Evolutionary conservation across 2,888 invertebrate genomes (phyloP).

Genomic region (Calameuta pallipes): DNA sequence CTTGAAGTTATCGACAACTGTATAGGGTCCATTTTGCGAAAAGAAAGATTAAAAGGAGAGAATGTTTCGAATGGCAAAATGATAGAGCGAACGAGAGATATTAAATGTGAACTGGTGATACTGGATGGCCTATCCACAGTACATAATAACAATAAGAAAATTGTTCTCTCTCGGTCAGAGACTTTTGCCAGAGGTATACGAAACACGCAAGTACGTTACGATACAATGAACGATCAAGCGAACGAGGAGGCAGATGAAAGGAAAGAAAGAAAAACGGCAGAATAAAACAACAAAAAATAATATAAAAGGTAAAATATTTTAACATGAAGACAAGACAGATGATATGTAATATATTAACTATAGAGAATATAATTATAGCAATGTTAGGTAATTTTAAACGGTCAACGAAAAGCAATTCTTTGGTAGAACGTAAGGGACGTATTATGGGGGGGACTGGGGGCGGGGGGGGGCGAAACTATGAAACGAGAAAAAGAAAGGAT

Average conservation of each 20-base stretch:
- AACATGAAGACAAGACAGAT: constrained; percentile 31
- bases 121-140: constrained; percentile 2
- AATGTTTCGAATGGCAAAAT: too few relatives aligned
- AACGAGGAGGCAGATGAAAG: background rate
- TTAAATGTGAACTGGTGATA: background rate
- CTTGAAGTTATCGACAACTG: too few relatives aligned
- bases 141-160: background rate
- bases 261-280: constrained; percentile 18
- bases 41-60: too few relatives aligned
- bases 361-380: constrained; percentile 18
- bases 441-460: too few relatives aligned
- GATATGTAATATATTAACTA: constrained; percentile 32
- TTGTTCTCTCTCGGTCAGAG: background rate
- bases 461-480: too few relatives aligned
- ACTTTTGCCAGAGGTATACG: background rate
- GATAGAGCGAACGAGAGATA: too few relatives aligned
- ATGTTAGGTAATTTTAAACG: constrained; percentile 34
- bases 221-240: too few relatives aligned
- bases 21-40: too few relatives aligned
- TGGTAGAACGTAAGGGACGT: constrained; percentile 28
- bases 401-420: constrained; percentile 54
- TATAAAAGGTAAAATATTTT: constrained; percentile 36
- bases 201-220: too few relatives aligned
- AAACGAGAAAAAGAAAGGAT: too few relatives aligned
- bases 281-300: constrained; percentile 7